Base-by-base conservation (phyloP, 2,797 vertebrate genomes). In the Arctocebus calabarensis region DNA sequence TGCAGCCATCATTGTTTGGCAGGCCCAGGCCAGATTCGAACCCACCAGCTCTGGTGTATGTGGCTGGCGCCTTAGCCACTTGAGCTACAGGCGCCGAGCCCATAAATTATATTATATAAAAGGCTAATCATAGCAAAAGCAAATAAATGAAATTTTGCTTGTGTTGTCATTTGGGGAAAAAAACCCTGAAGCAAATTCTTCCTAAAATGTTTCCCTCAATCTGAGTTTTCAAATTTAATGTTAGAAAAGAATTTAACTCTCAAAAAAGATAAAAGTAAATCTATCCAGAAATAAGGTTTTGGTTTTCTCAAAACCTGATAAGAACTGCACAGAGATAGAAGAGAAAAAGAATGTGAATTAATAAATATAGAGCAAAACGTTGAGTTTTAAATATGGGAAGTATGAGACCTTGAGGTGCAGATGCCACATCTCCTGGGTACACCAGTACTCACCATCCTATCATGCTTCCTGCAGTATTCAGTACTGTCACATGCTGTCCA, bases 331-430 rank as follows among this genome's bases (percentile, higher is more conserved):
- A 61, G 27, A 83, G 48, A n/a, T 17, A 59, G 61, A n/a, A 59
- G 37, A 68, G 78, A 66, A 66, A 77, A 22, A 12, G 5, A 62
- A 62, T 43, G 10, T 13, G 7, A 82, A 59, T 48, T 68, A 70
- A 70, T 61, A 19, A 71, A 79, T 23, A 43, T 71, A 48, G 22
- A 78, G 22, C 16, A 55, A 34, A 79, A 48, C 4, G 14, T 7
- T 32, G 55, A 64, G 3, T 62, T 71, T 34, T 22, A 55, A 40
- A n/a, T 20, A 13, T 10, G 22, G 20, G 43, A 23, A 22, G 4
- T 2, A 2, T 11, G 19, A 20, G 48, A 59, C 48, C 6, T n/a
- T 0, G 2, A 14, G 11, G 10, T 4, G 0, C 19, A 25, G 45
- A 29, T 37, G 19, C 14, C 29, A 37, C 13, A 1, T 34, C 64